Evolutionary conservation across 2,113 vertebrate genomes (phyloP).

Genomic region (Lagopus leucura): DNA sequence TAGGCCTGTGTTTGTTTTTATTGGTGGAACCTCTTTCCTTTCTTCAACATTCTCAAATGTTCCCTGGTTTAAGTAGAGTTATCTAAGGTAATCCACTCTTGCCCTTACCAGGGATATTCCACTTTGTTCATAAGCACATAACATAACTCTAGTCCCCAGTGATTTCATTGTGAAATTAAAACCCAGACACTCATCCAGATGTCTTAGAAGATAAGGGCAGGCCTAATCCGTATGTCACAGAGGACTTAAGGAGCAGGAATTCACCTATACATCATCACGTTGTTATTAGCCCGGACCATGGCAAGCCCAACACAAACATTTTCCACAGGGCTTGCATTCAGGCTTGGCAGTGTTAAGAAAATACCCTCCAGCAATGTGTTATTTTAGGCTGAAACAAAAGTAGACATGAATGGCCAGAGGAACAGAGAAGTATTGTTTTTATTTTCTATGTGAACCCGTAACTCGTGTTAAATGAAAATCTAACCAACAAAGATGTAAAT

Average conservation of each 20-base stretch:
- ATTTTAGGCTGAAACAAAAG: slow-evolving; percentile 88
- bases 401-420: slow-evolving; percentile 82
- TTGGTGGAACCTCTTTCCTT: slow-evolving; percentile 80
- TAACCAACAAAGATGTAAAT: slow-evolving; percentile 77
- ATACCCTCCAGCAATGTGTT: slow-evolving; percentile 82
- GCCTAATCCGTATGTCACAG: slow-evolving; percentile 86
- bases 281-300: slow-evolving; percentile 86
- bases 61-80: slow-evolving; percentile 85
- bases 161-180: slow-evolving; percentile 87
- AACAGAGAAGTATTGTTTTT: slow-evolving; percentile 86
- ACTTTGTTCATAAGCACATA: slow-evolving; percentile 84
- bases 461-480: slow-evolving; percentile 80
- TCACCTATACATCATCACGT: slow-evolving; percentile 93
- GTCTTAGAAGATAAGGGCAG: slow-evolving; percentile 89
- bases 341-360: slow-evolving; percentile 81
- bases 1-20: slow-evolving; percentile 82
- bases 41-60: slow-evolving; percentile 95
- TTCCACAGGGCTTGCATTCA: slow-evolving; percentile 79
- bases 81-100: slow-evolving; percentile 92
- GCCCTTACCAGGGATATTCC: slow-evolving; percentile 85
- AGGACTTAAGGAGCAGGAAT: slow-evolving; percentile 86
- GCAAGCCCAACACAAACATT: slow-evolving; percentile 77
- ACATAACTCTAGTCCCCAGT: slow-evolving; percentile 81
- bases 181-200: slow-evolving; percentile 90
- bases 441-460: slow-evolving; percentile 75